phyloP scores from a whole-genome alignment of 2,888 invertebrate species.

The Pseudoips prasinana region DNA sequence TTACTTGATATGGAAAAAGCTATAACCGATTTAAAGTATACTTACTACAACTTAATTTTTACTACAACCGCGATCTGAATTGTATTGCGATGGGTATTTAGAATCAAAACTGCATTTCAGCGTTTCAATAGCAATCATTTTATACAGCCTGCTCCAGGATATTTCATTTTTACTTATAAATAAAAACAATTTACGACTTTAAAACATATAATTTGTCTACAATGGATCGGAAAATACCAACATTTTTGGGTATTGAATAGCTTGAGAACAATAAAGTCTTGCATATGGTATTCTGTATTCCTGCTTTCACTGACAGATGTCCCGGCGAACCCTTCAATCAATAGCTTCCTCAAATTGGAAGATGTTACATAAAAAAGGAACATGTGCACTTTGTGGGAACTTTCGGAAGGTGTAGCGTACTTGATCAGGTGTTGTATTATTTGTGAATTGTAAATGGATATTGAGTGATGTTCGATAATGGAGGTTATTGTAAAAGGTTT shows the following conservation, averaged over 20 bases:
- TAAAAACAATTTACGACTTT: too few species aligned
- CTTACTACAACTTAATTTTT: too few species aligned
- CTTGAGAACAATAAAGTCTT: slow-evolving; percentile 29
- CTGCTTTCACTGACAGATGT: slow-evolving; percentile 74
- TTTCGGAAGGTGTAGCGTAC: slow-evolving; percentile 24
- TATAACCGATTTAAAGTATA: too few species aligned
- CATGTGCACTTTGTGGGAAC: slow-evolving; percentile 49
- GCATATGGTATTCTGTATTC: not conserved
- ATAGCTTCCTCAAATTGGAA: slow-evolving; percentile 74
- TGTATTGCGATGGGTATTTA: too few species aligned
- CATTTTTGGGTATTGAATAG: slow-evolving; percentile 5
- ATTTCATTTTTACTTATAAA: too few species aligned
- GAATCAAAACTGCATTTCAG: too few species aligned
- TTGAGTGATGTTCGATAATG: not conserved
- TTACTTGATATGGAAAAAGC: too few species aligned
- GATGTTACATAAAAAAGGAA: slow-evolving; percentile 44
- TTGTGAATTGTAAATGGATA: not conserved
- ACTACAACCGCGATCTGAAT: too few species aligned
- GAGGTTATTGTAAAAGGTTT: not conserved
- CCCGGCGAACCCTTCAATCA: slow-evolving; percentile 74
- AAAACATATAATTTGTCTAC: too few species aligned
- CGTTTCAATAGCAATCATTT: too few species aligned
- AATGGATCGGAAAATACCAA: slow-evolving; percentile 3
- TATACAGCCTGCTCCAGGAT: too few species aligned
- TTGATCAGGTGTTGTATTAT: slow-evolving; percentile 7